Percentiles rank a stretch among this genome's conserved stretches.
Conservation (phyloP, 2,113 vertebrate genomes). For the Prinia subflava region DNA sequence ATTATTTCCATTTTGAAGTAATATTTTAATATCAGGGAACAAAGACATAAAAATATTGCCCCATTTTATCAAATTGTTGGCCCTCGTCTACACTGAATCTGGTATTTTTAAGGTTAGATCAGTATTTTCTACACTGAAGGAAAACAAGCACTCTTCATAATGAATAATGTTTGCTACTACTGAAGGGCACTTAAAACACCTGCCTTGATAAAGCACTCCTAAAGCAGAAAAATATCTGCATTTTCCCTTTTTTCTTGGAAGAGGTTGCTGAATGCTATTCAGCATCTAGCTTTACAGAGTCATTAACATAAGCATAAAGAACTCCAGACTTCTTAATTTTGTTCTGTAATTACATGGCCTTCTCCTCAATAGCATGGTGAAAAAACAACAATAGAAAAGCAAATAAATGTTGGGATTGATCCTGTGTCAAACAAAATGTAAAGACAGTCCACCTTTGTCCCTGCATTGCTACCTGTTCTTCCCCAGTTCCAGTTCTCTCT, state of each 20-base stretch:
- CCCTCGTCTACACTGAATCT: background rate
- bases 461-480: background rate
- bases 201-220: background rate
- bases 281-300: background rate
- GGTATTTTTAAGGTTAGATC: background rate
- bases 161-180: background rate
- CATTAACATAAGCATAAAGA: background rate
- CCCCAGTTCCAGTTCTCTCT: background rate
- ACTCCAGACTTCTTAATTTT: background rate
- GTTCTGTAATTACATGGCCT: background rate
- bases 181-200: background rate
- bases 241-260: background rate
- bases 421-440: background rate
- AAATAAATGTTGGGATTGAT: background rate
- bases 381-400: background rate
- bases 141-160: background rate
- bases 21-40: background rate
- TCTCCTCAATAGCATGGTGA: background rate
- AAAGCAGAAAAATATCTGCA: background rate
- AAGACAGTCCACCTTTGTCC: background rate
- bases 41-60: background rate
- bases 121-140: background rate
- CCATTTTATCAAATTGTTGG: background rate
- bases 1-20: background rate
- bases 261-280: background rate